These are phyloP conservation scores for Lepidothrix coronata DNA, from an alignment of 2,113 vertebrate species.

Conservation along the genomic window DNA sequence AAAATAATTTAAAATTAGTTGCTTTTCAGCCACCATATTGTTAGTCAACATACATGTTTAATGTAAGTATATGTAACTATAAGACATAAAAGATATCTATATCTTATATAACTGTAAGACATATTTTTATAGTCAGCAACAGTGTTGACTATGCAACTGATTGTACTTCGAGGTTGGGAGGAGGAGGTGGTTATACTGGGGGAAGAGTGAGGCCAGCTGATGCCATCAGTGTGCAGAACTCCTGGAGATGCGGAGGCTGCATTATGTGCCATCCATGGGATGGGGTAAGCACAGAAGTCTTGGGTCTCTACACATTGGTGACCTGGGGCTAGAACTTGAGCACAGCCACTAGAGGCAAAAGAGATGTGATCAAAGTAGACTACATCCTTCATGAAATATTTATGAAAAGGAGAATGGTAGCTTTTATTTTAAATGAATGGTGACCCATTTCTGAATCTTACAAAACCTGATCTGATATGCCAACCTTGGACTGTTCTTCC, in stretches of 20 bases:
- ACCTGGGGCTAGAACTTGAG: neutral
- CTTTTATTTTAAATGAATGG: neutral
- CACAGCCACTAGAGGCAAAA: neutral
- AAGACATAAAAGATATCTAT: neutral
- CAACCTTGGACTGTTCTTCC: neutral
- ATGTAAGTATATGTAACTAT: neutral
- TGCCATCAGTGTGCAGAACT: neutral
- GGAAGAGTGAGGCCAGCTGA: neutral
- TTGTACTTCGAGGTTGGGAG: neutral
- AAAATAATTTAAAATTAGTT: neutral
- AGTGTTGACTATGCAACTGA: neutral
- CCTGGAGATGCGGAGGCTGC: neutral
- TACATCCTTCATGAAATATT: neutral
- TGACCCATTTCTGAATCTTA: neutral
- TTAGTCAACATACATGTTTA: neutral
- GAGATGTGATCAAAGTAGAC: neutral
- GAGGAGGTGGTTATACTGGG: neutral
- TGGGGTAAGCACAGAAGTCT: neutral
- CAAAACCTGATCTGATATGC: neutral
- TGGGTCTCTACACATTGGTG: neutral
- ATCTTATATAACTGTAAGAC: neutral
- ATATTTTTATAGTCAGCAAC: neutral
- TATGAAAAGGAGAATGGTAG: neutral
- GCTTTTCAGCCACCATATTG: neutral
- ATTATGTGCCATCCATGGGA: neutral